Base-by-base conservation (phyloP, 2,888 invertebrate species). In the Hoplodrina blanda region DNA sequence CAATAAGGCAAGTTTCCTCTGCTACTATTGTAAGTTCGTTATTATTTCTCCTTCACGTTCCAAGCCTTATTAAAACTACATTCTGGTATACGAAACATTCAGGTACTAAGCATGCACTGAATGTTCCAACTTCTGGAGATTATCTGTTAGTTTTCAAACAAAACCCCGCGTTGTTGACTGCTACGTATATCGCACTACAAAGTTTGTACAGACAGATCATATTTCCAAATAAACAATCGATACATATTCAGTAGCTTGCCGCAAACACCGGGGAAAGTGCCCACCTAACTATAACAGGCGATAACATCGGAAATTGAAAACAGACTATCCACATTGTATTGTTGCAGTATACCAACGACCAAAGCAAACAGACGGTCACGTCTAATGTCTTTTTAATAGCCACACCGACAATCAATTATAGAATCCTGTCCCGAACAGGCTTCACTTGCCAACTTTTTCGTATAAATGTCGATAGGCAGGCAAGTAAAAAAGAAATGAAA, bases 341-440 rank as follows among this genome's bases (percentile, higher is more conserved):
- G 62, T 69, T 66, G 68, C 64, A 68, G 70, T 73, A 50, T 53
- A 73, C 67, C 46, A 46, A 65, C 72, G 73, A 73, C 67, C 62
- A 67, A 72, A 76, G 73, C 80, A 81, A 85, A 84, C 85, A 82
- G 80, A 74, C 68, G 69, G 52, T 69, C 74, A 78, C 76, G 78
- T 84, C 87, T 89, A 89, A 89, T 89, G 89, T 87, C 62, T 85
- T 89, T 89, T 89, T 89, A 88, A 89, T 89, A 87, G 85, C 86
- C 74, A 74, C 80, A 78, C 85, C 78, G 72, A 86, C 80, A 87
- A 89, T 88, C 89, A 88, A 88, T 88, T 88, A 86, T 72, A 78
- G 73, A 78, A 85, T 83, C 76, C 80, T 83, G 79, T 68, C 76
- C 73, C 76, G 60, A 68, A 69, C 73, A 77, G 59, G 70, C 73